Conservation (phyloP, 1,140 invertebrate genomes). For the Aphis craccivora region DNA sequence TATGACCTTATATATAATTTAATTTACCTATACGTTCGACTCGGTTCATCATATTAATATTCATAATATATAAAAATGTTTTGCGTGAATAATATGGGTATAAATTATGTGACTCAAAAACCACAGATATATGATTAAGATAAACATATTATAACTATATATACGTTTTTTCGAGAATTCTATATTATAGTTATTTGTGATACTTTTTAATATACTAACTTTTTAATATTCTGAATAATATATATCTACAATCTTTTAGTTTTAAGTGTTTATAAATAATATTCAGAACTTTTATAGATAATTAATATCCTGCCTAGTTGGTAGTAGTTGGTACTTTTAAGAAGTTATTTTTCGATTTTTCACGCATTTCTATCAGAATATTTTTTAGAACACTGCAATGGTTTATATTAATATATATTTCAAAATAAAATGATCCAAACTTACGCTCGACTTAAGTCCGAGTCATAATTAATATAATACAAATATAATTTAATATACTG, state of each 20-base stretch:
- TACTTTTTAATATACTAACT: neutral
- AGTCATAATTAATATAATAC: too few species aligned
- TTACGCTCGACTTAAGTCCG: too few species aligned
- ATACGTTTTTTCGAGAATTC: neutral
- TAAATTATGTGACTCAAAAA: neutral
- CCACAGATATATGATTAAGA: neutral
- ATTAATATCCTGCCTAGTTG: too few species aligned
- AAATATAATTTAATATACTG: too few species aligned
- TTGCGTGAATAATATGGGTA: neutral
- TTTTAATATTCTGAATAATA: neutral
- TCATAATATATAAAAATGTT: neutral
- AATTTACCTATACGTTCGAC: neutral
- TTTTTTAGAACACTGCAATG: too few species aligned
- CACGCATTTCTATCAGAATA: too few species aligned
- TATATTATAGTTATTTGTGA: neutral
- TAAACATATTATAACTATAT: neutral
- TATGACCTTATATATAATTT: neutral
- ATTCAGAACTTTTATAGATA: neutral
- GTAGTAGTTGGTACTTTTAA: too few species aligned
- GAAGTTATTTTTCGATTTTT: too few species aligned
- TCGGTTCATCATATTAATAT: conserved; percentile 9
- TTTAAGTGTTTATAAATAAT: neutral
- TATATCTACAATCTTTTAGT: neutral
- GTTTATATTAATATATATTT: too few species aligned
- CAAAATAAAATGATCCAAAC: too few species aligned